Conservation (phyloP, 1,140 invertebrate species). For the Geopemphigus sp. region DNA sequence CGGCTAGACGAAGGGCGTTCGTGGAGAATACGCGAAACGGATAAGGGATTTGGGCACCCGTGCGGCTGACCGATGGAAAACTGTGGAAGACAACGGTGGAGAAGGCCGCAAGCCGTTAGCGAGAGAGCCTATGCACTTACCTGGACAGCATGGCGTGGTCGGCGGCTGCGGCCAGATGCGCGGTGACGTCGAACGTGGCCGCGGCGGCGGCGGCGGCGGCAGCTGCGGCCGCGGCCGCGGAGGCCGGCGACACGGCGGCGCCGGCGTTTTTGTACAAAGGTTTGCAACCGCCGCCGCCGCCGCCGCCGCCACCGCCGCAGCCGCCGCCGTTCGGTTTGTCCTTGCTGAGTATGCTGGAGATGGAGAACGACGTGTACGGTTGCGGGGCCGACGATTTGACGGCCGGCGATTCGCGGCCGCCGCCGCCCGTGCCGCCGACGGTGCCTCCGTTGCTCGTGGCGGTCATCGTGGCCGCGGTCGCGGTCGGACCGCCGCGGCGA, state of each 20-base stretch:
- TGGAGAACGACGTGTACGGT: constrained; percentile 53
- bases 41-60: no score
- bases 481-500: constrained; percentile 69
- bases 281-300: not conserved
- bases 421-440: constrained; percentile 61
- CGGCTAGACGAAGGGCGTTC: no score
- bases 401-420: constrained; percentile 42
- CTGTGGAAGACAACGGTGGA: no score
- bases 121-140: no score
- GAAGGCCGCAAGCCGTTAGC: no score
- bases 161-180: constrained; percentile 40
- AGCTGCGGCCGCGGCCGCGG: not conserved
- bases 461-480: constrained; percentile 69
- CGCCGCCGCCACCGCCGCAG: not conserved
- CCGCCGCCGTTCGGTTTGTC: constrained; percentile 10
- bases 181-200: constrained; percentile 26
- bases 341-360: constrained; percentile 52
- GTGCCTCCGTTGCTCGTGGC: constrained; percentile 65
- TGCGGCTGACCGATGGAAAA: no score
- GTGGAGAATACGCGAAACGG: no score
- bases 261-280: not conserved
- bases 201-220: constrained; percentile 17
- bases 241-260: not conserved
- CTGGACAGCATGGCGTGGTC: constrained; percentile 43
- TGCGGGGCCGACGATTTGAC: constrained; percentile 37